Evolutionary conservation across 2,797 vertebrate species (phyloP), one percentile per base, ranked within the genome.

Genomic region (Spea hammondii): DNA sequence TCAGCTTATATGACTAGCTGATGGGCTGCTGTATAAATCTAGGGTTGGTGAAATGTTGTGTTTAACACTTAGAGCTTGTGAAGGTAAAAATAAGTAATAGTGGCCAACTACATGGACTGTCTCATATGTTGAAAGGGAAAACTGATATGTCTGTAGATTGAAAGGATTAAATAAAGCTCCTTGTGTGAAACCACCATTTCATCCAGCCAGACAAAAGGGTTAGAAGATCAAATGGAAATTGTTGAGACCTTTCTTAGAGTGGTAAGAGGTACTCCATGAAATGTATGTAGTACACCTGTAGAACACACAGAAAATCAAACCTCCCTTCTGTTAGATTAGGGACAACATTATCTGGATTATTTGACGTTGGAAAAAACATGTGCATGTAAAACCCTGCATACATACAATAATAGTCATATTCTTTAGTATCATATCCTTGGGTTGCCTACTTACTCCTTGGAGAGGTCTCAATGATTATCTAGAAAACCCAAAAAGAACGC

Each of bases 1-100:
- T 64, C 54, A 66, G 44, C 47, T 59, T 4, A 48, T 54, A 68
- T 72, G 77, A 57, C 50, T 69, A 72, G 70, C 46, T 49, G 12
- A 60, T 72, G 5, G 14, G 11, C 59, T 45, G 59, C 70, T 72
- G 70, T 70, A 70, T 17, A 64, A 8, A 65, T 65, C 5, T 67
- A 67, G 65, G 65, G 65, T 11, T 65, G 14, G 64, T 65, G n/a
- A 65, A 11, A 65, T 45, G 13, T 59, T 5, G 57, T 12, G 57
- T n/a, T 59, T 59, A 5, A 64, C 14, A 64, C 6, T 64, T 17
- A 32, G 60, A 48, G 11, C 11, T 67, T 65, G 10, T 45, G 6
- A 64, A 9, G 11, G 47, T n/a, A 5, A 67, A 48, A 46, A 13
- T 1, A n/a, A 6, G 65, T 4, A 64, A 17, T 64, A 6, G 0